phyloP scores from a whole-genome alignment of 2,113 vertebrate species.

The Cochlearius cochlearius region DNA sequence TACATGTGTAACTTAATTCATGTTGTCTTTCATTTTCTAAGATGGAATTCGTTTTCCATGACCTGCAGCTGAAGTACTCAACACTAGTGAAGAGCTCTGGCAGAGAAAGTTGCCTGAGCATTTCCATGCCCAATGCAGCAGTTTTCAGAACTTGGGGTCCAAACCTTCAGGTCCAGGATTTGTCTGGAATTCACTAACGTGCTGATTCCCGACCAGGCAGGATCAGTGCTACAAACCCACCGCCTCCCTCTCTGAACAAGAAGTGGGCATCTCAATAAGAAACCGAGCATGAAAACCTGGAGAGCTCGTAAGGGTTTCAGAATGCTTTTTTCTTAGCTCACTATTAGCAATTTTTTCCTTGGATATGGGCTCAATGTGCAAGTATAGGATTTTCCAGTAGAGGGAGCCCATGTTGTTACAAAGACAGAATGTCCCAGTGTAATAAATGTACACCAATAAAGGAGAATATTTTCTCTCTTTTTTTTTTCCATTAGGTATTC shows the following conservation, averaged over 20 bases:
- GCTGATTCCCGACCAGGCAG: not conserved
- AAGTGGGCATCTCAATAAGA: not conserved
- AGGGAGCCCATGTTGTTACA: conserved; percentile 26
- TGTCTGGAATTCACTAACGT: not conserved
- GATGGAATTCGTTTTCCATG: not conserved
- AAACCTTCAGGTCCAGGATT: not conserved
- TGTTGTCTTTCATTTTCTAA: not conserved
- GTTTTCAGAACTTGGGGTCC: not conserved
- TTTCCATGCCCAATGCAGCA: not conserved
- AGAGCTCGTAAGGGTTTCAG: not conserved
- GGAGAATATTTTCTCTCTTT: not conserved
- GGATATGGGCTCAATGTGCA: not conserved
- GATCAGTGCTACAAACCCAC: not conserved
- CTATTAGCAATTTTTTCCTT: not conserved
- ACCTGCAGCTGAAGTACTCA: not conserved
- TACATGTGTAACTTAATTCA: not conserved
- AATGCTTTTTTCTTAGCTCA: not conserved
- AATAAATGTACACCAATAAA: not conserved
- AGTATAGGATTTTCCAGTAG: conserved; percentile 35
- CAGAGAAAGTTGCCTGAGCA: not conserved
- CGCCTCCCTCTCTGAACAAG: not conserved
- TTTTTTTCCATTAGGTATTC: not conserved
- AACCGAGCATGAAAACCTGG: not conserved
- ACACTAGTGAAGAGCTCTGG: not conserved
- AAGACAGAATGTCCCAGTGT: not conserved